Percentiles rank a stretch among this genome's conserved stretches.
phyloP scores from a whole-genome alignment of 1,140 invertebrate genomes.

The Melipona quadrifasciata region DNA sequence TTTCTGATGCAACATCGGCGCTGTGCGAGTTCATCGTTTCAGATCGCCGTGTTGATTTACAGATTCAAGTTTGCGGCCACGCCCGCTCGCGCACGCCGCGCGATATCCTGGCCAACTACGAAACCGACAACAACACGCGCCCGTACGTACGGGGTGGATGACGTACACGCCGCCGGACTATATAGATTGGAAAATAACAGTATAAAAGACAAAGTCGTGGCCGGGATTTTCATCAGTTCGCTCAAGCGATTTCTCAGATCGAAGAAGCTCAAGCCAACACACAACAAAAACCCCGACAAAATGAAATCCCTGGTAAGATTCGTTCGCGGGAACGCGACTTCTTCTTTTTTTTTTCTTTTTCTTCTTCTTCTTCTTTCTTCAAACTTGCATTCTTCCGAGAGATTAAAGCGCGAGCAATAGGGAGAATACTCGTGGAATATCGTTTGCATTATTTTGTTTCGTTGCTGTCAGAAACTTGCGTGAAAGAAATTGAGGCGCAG shows the following conservation, averaged over 20 bases:
- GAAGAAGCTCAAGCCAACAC: constrained; percentile 24
- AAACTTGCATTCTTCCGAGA: no score
- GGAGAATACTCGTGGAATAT: no score
- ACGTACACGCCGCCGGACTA: background rate
- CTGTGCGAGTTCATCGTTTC: constrained; percentile 51
- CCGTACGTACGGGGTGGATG: constrained; percentile 35
- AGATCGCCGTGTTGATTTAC: constrained; percentile 57
- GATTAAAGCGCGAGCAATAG: no score
- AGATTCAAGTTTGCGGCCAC: constrained; percentile 35
- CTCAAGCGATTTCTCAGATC: constrained; percentile 29
- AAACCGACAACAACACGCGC: constrained; percentile 13
- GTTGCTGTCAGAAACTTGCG: no score
- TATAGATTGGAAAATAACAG: constrained; percentile 44
- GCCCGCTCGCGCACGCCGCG: constrained; percentile 23
- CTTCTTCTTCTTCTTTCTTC: no score
- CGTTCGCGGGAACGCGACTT: background rate
- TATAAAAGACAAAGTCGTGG: constrained; percentile 60
- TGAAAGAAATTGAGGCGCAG: no score
- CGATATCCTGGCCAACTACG: background rate
- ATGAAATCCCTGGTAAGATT: constrained; percentile 66
- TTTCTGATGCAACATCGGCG: constrained; percentile 50
- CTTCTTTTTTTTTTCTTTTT: no score
- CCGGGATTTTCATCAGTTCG: constrained; percentile 57
- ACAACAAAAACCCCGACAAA: constrained; percentile 34
- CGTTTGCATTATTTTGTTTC: no score